Conservation (phyloP, 2,113 vertebrate genomes). For the Gnathonemus longibarbis region DNA sequence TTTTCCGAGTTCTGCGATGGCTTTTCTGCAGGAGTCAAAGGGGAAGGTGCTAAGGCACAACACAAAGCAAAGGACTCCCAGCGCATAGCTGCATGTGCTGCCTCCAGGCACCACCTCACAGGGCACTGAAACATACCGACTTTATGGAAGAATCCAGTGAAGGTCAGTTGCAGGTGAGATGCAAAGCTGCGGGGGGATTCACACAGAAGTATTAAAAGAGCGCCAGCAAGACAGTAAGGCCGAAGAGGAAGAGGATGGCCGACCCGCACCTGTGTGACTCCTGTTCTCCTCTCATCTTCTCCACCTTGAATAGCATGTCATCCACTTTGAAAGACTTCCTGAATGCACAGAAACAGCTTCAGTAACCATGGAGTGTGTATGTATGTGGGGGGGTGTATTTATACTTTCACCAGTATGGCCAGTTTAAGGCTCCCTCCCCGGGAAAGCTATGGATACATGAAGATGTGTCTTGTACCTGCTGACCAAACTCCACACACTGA, state of each 20-base stretch:
- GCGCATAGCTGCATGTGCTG: no score
- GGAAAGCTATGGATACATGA: not conserved
- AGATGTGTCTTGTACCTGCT: not conserved
- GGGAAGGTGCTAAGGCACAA: not conserved
- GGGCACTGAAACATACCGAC: constrained; percentile 69
- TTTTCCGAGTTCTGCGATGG: constrained; percentile 97
- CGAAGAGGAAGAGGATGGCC: not conserved
- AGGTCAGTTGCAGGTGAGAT: constrained; percentile 94
- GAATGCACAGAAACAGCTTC: constrained; percentile 21
- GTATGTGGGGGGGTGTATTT: not conserved
- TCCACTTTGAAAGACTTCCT: constrained; percentile 89
- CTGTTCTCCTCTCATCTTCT: constrained; percentile 87
- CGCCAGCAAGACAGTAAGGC: not conserved
- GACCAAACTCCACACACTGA: not conserved
- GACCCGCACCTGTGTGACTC: constrained; percentile 80
- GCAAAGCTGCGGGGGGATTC: constrained; percentile 70
- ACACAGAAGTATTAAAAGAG: not conserved
- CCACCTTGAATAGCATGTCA: constrained; percentile 86
- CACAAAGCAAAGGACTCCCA: constrained; percentile 5
- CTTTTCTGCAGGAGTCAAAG: constrained; percentile 74
- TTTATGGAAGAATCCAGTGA: constrained; percentile 99
- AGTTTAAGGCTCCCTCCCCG: not conserved
- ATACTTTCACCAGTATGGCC: not conserved
- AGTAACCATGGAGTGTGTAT: not conserved
- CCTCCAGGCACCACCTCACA: not conserved